phyloP scores from a whole-genome alignment of 2,797 vertebrate genomes.

The Platalea minor region DNA sequence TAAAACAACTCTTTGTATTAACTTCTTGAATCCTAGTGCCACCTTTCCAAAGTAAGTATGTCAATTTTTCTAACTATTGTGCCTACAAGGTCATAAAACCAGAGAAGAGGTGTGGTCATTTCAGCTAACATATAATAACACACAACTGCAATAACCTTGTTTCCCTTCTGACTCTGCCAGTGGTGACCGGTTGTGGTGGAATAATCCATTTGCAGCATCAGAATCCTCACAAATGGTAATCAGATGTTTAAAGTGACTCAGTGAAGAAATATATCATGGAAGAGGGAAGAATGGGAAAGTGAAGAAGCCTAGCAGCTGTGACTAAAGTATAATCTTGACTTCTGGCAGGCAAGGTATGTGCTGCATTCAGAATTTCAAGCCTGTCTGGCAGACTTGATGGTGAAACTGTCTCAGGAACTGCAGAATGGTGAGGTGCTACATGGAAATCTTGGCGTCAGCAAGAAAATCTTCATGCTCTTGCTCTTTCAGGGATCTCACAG shows the following conservation, averaged over 20 bases:
- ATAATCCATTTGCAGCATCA: not conserved
- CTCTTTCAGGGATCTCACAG: not conserved
- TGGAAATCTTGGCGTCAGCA: not conserved
- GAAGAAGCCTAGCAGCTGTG: not conserved
- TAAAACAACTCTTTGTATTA: not conserved
- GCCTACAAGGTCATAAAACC: not conserved
- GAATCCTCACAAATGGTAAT: not conserved
- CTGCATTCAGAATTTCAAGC: not conserved
- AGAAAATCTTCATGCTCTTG: not conserved
- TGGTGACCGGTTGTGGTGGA: not conserved
- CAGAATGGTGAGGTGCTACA: not conserved
- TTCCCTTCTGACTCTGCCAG: not conserved
- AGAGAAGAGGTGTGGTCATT: not conserved
- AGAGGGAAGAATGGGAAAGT: not conserved
- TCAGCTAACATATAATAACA: not conserved
- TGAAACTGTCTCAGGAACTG: not conserved
- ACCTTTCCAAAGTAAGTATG: not conserved
- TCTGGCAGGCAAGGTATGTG: not conserved
- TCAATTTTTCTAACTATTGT: not conserved
- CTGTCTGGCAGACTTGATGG: not conserved
- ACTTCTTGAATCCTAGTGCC: not conserved
- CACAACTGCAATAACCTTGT: not conserved
- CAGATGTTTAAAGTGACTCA: not conserved
- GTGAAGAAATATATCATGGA: not conserved
- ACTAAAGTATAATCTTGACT: not conserved